Evolutionary conservation across 2,797 vertebrate species (phyloP).

Genomic region (Cynodonichthys magdalenae): DNA sequence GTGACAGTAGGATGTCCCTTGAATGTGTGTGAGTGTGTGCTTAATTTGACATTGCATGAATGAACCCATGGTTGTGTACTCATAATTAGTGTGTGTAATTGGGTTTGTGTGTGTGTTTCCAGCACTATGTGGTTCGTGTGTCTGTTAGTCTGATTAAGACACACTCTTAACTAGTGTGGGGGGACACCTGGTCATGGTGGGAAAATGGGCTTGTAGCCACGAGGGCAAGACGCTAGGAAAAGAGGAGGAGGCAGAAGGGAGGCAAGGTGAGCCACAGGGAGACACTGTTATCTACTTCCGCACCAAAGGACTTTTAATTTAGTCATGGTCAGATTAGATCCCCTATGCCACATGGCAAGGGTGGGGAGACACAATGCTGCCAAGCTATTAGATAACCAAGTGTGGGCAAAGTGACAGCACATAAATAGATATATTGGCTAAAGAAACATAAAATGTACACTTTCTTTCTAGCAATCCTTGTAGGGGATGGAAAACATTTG

Average conservation of each 20-base stretch:
- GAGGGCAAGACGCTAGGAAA: slow-evolving; percentile 58
- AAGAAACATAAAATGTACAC: slow-evolving; percentile 8
- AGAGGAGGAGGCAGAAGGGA: slow-evolving; percentile 44
- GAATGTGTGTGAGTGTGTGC: slow-evolving; percentile 31
- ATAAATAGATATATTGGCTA: slow-evolving; percentile 48
- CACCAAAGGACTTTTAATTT: slow-evolving; percentile 81
- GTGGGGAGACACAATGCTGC: slow-evolving; percentile 51
- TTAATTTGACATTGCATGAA: slow-evolving; percentile 61
- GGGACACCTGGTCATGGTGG: slow-evolving; percentile 74
- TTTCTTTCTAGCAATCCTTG: background rate
- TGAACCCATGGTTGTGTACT: slow-evolving; percentile 39
- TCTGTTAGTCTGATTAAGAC: slow-evolving; percentile 69
- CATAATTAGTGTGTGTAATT: slow-evolving; percentile 16
- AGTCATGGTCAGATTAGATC: slow-evolving; percentile 66
- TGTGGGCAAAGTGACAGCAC: slow-evolving; percentile 59
- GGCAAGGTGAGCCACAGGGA: slow-evolving; percentile 56
- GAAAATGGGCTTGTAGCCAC: slow-evolving; percentile 70
- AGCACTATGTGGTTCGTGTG: slow-evolving; percentile 28
- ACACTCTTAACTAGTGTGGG: slow-evolving; percentile 52
- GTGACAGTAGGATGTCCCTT: slow-evolving; percentile 63
- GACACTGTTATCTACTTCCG: slow-evolving; percentile 73
- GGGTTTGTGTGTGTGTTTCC: slow-evolving; percentile 8
- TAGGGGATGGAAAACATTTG: slow-evolving; percentile 1
- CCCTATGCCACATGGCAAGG: slow-evolving; percentile 65
- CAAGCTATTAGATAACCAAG: slow-evolving; percentile 70